Base-by-base conservation (phyloP, 2,888 invertebrate genomes). In the Chalcosyrphus nemorum region DNA sequence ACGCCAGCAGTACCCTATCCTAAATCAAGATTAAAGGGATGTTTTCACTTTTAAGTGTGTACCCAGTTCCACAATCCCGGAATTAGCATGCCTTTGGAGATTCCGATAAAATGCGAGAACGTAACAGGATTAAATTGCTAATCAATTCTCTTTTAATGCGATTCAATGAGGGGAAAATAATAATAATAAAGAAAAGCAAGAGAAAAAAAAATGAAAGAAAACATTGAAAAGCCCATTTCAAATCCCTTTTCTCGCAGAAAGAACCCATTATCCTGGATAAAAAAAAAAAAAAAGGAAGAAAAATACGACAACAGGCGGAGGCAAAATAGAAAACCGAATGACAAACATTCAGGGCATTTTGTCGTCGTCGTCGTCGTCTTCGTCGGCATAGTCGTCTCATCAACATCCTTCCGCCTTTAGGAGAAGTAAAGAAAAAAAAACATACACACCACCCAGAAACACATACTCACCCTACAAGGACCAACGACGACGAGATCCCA, bases 91-190 rank as follows among this genome's bases (percentile, higher is more conserved):
- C 63, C 56, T 32, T 63, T 57, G 32, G 50, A 57, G 70, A 35
- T 63, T 43, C 19, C 21, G 70, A 50, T 56, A 68, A 70, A 70
- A 61, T 50, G 47, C 61, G 74, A 61, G 47, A 54, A 65, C 57
- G 52, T 81, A 63, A 81, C 76, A 71, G 76, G 65, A 81, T 76
- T 76, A 71, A 77, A 82, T 76, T 82, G 77, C 77, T 82, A 77
- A 77, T 82, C 82, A 77, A 82, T 82, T 82, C 66, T 43, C 56
- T 77, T 77, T 82, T 68, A 77, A 66, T 82, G 66, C 66, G 71
- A 76, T 71, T 76, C 81, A 81, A 76, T 81, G 63, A 52, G 81
- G 65, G 77, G 38, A 52, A 76, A 81, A 63, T 63, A 71, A 81
- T 71, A 75, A 75, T 81, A 81, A 75, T 75, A 81, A 76, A 65